phyloP scores from a whole-genome alignment of 1,140 invertebrate species.

The Cyclargus thomasi region DNA sequence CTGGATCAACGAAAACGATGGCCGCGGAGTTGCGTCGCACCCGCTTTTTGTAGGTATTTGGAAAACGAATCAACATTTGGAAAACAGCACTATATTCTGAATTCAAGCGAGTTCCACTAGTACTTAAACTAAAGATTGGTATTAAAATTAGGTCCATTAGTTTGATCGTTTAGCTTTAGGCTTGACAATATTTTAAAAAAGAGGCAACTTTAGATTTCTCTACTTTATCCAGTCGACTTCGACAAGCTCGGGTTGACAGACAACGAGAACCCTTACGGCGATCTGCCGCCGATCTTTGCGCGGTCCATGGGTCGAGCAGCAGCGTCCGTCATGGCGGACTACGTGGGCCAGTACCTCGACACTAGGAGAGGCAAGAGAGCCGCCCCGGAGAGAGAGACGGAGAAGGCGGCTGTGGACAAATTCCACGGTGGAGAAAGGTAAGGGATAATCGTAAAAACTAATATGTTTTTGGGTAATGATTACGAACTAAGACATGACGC shows the following conservation, averaged over 20 bases:
- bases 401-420: conserved; percentile 54
- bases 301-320: conserved; percentile 82
- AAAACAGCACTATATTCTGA: too few relatives aligned
- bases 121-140: too few relatives aligned
- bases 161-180: too few relatives aligned
- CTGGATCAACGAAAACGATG: too few relatives aligned
- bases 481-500: too few relatives aligned
- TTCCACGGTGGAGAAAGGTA: conserved; percentile 85
- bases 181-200: too few relatives aligned
- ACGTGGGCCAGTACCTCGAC: conserved; percentile 82
- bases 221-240: conserved; percentile 82
- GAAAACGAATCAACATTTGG: too few relatives aligned
- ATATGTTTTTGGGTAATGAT: neutral
- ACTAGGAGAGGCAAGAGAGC: conserved; percentile 79
- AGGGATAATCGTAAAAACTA: neutral
- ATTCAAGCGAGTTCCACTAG: too few relatives aligned
- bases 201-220: too few relatives aligned
- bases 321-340: conserved; percentile 80
- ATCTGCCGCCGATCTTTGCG: conserved; percentile 83
- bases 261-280: conserved; percentile 89
- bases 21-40: too few relatives aligned
- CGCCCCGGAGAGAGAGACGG: conserved; percentile 48
- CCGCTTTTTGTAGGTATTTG: too few relatives aligned
- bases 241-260: conserved; percentile 88
- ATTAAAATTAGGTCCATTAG: too few relatives aligned